These are phyloP conservation scores for Holocentrus rufus DNA, from an alignment of 2,797 vertebrate genomes.

Conservation along the genomic window DNA sequence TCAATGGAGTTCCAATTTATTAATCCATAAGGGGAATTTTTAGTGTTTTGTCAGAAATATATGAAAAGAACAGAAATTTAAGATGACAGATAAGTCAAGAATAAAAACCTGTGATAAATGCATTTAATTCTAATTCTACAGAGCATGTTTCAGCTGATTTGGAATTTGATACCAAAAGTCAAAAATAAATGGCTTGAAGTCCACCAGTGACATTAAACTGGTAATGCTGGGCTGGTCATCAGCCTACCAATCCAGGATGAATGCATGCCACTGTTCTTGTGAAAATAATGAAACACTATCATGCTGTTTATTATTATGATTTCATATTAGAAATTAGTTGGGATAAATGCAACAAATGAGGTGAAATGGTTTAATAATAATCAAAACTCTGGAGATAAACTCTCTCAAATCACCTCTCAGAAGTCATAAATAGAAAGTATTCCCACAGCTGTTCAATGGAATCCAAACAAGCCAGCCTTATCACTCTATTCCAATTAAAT, in stretches of 20 bases:
- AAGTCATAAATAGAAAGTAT: constrained; percentile 39
- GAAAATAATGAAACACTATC: not conserved
- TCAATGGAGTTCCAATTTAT: too few relatives aligned
- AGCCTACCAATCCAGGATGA: too few relatives aligned
- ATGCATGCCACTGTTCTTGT: not conserved
- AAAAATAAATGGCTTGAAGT: not conserved
- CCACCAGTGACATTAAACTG: not conserved
- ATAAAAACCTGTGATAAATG: too few relatives aligned
- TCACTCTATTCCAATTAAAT: constrained; percentile 72
- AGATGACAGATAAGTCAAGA: too few relatives aligned
- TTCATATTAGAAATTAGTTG: not conserved
- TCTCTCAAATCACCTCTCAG: constrained; percentile 38
- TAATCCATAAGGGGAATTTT: too few relatives aligned
- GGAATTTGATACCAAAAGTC: not conserved
- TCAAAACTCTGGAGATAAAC: constrained; percentile 41
- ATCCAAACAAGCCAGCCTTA: constrained; percentile 58
- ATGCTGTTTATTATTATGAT: constrained; percentile 9
- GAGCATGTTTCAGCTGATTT: not conserved
- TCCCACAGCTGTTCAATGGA: constrained; percentile 42
- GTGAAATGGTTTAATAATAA: constrained; percentile 40
- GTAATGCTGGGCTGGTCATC: not conserved
- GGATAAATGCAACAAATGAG: constrained; percentile 8
- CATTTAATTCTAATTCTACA: too few relatives aligned
- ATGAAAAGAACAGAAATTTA: too few relatives aligned
- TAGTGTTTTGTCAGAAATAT: not conserved